phyloP scores from a whole-genome alignment of 2,888 invertebrate species.

The Polyploca ridens region DNA sequence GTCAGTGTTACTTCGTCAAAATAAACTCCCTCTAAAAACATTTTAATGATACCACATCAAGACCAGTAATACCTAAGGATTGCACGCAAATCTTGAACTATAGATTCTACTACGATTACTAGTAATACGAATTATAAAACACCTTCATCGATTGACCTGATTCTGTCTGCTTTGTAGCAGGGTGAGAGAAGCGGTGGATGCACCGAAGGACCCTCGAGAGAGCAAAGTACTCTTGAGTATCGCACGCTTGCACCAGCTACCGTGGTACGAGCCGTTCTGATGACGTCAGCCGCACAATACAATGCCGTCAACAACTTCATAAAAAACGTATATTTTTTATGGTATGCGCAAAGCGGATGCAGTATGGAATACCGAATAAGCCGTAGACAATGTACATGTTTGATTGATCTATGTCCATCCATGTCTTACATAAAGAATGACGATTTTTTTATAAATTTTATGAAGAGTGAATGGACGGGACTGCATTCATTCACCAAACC shows the following conservation, averaged over 20 bases:
- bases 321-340: background rate
- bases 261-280: conserved; percentile 23
- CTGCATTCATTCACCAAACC: too few relatives aligned
- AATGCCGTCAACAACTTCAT: conserved; percentile 10
- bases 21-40: too few relatives aligned
- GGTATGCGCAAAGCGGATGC: background rate
- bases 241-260: conserved; percentile 29
- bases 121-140: conserved; percentile 16
- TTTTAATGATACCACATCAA: too few relatives aligned
- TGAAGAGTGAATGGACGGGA: background rate
- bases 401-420: background rate
- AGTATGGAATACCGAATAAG: background rate
- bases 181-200: conserved; percentile 27
- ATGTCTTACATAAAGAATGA: background rate
- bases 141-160: conserved; percentile 58
- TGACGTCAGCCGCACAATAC: conserved; percentile 26
- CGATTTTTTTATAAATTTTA: background rate
- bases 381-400: background rate
- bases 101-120: background rate
- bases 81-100: too few relatives aligned
- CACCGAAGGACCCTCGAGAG: conserved; percentile 32
- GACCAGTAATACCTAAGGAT: too few relatives aligned
- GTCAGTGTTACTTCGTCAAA: too few relatives aligned
- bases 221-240: conserved; percentile 29
- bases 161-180: conserved; percentile 41